Percentiles rank a stretch among this genome's conserved stretches.
Conservation (phyloP, 1,140 invertebrate species). For the Chymomyza costata region DNA sequence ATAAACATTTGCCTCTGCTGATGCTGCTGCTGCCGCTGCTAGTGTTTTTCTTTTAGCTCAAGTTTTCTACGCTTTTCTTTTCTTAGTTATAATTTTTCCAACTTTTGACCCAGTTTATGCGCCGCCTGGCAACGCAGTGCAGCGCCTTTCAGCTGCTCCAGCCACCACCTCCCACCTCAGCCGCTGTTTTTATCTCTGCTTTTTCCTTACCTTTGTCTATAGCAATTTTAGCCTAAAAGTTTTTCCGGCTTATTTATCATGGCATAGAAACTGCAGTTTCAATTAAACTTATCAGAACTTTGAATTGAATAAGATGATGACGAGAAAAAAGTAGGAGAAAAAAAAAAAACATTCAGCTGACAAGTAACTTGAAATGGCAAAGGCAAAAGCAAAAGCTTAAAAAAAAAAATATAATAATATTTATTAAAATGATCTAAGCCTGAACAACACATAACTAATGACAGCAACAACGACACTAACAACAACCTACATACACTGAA, state of each 20-base stretch:
- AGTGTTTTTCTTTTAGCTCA: slow-evolving; percentile 40
- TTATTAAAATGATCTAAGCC: too few species aligned
- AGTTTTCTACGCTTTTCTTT: slow-evolving; percentile 59
- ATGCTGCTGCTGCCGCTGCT: slow-evolving; percentile 16
- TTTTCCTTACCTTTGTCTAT: slow-evolving; percentile 1
- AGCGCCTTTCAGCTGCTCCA: too few species aligned
- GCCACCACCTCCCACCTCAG: too few species aligned
- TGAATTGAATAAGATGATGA: too few species aligned
- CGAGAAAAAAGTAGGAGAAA: too few species aligned
- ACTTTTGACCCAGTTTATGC: slow-evolving; percentile 63
- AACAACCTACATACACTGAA: not conserved
- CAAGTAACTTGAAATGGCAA: slow-evolving; percentile 20
- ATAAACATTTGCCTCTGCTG: slow-evolving; percentile 39
- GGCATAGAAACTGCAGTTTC: too few species aligned
- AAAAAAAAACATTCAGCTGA: slow-evolving; percentile 15
- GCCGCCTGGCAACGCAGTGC: too few species aligned
- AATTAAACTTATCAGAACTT: too few species aligned
- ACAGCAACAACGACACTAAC: slow-evolving; percentile 21
- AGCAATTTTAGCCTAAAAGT: slow-evolving; percentile 11
- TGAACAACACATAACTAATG: slow-evolving; percentile 11
- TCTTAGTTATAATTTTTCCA: slow-evolving; percentile 64
- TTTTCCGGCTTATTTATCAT: too few species aligned
- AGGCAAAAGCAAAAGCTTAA: slow-evolving; percentile 5
- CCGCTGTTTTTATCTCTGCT: not conserved
- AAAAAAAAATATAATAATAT: too few species aligned